Percentiles rank a stretch among this genome's conserved stretches.
These are phyloP conservation scores for Acromyrmex heyeri DNA, from an alignment of 1,140 invertebrate genomes.

Conservation along the genomic window DNA sequence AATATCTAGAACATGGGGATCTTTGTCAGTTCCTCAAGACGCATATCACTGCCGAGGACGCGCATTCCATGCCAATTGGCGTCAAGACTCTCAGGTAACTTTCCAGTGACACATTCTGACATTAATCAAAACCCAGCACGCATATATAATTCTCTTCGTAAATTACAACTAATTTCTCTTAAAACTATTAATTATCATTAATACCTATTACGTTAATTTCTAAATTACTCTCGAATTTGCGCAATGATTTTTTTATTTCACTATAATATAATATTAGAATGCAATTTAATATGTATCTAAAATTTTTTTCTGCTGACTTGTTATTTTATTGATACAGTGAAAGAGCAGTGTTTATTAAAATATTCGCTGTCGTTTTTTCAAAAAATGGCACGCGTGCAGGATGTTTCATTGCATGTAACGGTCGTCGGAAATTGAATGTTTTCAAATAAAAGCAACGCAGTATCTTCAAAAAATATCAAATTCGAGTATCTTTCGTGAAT, in stretches of 20 bases:
- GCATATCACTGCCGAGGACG: slow-evolving; percentile 88
- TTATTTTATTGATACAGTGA: slow-evolving; percentile 56
- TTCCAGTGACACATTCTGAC: background rate
- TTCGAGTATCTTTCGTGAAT: slow-evolving; percentile 45
- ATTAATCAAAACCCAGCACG: background rate
- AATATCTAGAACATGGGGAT: slow-evolving; percentile 96
- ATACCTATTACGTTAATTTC: background rate
- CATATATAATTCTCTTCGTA: background rate
- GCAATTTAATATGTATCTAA: slow-evolving; percentile 9
- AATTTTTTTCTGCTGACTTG: slow-evolving; percentile 48
- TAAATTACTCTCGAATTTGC: background rate
- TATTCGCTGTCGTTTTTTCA: slow-evolving; percentile 31
- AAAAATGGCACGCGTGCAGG: slow-evolving; percentile 44
- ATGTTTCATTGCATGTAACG: slow-evolving; percentile 44
- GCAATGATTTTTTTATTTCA: background rate
- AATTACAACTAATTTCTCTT: background rate
- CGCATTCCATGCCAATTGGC: slow-evolving; percentile 88
- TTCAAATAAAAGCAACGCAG: slow-evolving; percentile 54
- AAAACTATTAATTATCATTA: background rate
- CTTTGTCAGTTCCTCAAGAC: slow-evolving; percentile 94
- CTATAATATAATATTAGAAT: background rate
- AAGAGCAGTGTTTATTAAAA: slow-evolving; percentile 55
- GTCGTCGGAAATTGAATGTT: slow-evolving; percentile 46
- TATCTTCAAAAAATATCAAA: slow-evolving; percentile 63
- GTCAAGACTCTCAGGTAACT: slow-evolving; percentile 89